These are phyloP conservation scores for Paramormyrops kingsleyae DNA, from an alignment of 2,113 vertebrate genomes.

Conservation along the genomic window DNA sequence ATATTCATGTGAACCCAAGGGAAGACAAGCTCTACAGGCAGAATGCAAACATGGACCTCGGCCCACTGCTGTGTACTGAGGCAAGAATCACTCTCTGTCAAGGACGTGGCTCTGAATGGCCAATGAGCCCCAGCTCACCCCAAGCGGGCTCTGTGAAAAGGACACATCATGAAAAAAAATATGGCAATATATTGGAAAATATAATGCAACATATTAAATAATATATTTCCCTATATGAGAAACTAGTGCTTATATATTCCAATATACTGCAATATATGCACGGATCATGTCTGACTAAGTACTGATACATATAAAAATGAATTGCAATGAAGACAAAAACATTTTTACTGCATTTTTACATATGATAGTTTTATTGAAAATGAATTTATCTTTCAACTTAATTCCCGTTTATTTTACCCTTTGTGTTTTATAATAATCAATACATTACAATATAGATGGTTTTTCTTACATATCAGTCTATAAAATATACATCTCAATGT, in stretches of 20 bases:
- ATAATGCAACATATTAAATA: background rate
- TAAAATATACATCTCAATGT: background rate
- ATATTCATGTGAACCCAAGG: background rate
- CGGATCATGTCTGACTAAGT: background rate
- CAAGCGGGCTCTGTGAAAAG: background rate
- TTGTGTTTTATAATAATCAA: background rate
- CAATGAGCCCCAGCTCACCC: background rate
- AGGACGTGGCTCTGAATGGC: background rate
- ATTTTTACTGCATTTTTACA: too few species aligned
- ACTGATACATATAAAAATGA: background rate
- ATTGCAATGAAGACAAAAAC: background rate
- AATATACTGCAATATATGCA: background rate
- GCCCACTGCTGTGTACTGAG: background rate
- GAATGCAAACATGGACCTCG: background rate
- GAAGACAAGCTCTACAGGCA: background rate
- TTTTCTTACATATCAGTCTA: background rate
- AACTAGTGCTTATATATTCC: background rate
- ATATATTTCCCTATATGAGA: background rate
- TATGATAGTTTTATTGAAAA: background rate
- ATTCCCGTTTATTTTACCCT: background rate
- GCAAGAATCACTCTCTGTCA: background rate
- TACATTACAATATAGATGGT: background rate
- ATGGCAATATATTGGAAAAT: background rate
- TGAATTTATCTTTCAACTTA: background rate
- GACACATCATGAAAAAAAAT: background rate